phyloP scores from a whole-genome alignment of 2,797 vertebrate genomes.

The Margarornis squamiger region DNA sequence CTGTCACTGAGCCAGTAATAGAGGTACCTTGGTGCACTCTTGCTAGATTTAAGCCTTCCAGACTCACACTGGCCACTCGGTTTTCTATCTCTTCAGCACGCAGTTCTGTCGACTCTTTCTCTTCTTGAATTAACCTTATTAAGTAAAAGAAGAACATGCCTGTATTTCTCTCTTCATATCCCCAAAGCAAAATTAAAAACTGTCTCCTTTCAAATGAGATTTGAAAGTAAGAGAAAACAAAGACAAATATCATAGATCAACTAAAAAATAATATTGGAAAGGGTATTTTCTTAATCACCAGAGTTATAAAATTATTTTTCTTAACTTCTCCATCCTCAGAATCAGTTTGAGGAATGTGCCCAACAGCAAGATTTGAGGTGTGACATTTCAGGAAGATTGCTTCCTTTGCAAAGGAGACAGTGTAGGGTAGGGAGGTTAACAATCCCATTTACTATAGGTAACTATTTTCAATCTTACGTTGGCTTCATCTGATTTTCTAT shows the following conservation, averaged over 20 bases:
- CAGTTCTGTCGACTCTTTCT: conserved; percentile 97
- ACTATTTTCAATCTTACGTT: neutral
- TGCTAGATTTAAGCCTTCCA: conserved; percentile 95
- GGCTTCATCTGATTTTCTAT: conserved; percentile 1
- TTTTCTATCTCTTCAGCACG: conserved; percentile 98
- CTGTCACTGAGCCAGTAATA: conserved; percentile 95
- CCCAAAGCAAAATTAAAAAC: neutral
- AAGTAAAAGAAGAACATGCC: neutral
- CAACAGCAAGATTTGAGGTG: neutral
- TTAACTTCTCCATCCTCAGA: neutral
- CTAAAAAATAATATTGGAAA: neutral
- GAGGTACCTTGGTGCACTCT: conserved; percentile 91
- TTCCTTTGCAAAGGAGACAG: neutral
- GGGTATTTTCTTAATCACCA: neutral
- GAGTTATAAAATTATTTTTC: neutral
- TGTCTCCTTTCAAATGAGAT: neutral
- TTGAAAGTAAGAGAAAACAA: neutral
- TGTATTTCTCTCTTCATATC: neutral
- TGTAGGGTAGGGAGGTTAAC: neutral
- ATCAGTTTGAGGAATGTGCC: neutral
- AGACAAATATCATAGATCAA: neutral
- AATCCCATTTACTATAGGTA: neutral
- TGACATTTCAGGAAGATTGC: neutral
- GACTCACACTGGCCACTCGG: conserved; percentile 94
- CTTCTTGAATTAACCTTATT: conserved; percentile 94